Base-by-base conservation (phyloP, 2,888 invertebrate genomes). In the Ecliptopera silaceata region DNA sequence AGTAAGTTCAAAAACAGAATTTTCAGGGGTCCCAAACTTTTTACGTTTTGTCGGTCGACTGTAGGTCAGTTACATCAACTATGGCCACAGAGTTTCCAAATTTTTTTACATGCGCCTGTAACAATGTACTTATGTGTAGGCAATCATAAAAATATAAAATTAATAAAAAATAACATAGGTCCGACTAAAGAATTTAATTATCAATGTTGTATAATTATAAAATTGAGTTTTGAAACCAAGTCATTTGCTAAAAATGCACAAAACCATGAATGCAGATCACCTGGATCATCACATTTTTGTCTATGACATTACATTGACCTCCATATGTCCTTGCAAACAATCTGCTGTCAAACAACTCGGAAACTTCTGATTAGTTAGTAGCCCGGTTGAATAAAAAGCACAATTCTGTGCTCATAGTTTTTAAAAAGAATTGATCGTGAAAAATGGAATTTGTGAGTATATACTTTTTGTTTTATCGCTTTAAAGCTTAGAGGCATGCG, bases 241-340 rank as follows among this genome's bases (percentile, higher is more conserved):
- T n/a, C n/a, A n/a, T n/a, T n/a, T n/a, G n/a, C n/a, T n/a, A n/a
- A n/a, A n/a, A 34, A 34, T 12, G 36, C 10, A 36, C 10, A 15
- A 36, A 36, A 26, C 10, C 10, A 26, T 26, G n/a, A n/a, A 26
- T 43, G 4, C 5, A 20, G 17, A 36, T 31, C 22, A 32, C n/a
- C 29, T 26, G 32, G 36, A n/a, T 53, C 41, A 46, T n/a, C n/a
- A n/a, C n/a, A n/a, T 4, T 48, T 45, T 58, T 60, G 59, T 72
- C 74, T 79, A 72, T 86, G 88, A 85, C 87, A 81, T 88, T 88
- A 80, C 65, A 45, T 66, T 88, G 88, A 88, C 88, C 88, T 86
- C 75, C 77, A 80, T 67, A 74, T 80, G 75, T 77, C 78, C 80
- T 80, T 79, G 66, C 64, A 66, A 34, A 66, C 61, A 70, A 63